A percentile compares a stretch with the other conserved stretches of the same genome.
phyloP scores from a whole-genome alignment of 2,888 invertebrate species.

The Drosophila greeni region DNA sequence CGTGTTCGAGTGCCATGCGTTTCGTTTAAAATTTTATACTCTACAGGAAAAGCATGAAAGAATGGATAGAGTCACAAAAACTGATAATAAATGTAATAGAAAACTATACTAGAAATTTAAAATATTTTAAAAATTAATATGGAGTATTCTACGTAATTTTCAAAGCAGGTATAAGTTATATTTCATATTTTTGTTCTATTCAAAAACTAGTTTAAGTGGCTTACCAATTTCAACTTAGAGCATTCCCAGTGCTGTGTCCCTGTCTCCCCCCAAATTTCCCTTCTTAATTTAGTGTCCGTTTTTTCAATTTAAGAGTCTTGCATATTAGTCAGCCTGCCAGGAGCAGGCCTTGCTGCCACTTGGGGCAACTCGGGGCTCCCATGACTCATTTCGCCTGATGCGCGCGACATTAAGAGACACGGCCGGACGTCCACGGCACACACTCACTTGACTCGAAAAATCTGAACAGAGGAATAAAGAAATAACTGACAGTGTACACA shows the following conservation, averaged over 20 bases:
- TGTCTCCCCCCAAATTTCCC: slow-evolving; percentile 3
- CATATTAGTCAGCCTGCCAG: slow-evolving; percentile 49
- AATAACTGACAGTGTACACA: slow-evolving; percentile 58
- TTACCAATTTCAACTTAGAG: not conserved
- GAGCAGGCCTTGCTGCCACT: slow-evolving; percentile 15
- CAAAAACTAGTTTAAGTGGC: too few relatives aligned
- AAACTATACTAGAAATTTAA: not conserved
- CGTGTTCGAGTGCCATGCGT: slow-evolving; percentile 54
- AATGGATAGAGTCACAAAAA: too few relatives aligned
- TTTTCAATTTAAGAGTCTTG: slow-evolving; percentile 37
- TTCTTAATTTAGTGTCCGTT: slow-evolving; percentile 41
- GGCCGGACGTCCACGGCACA: slow-evolving; percentile 10
- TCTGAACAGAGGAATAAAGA: slow-evolving; percentile 53
- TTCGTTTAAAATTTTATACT: slow-evolving; percentile 34
- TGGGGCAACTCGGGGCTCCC: slow-evolving; percentile 37
- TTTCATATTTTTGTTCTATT: too few relatives aligned
- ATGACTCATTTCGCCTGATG: slow-evolving; percentile 48
- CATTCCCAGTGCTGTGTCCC: not conserved
- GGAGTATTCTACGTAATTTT: too few relatives aligned
- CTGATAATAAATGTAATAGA: not conserved
- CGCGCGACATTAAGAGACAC: slow-evolving; percentile 47
- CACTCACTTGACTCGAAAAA: slow-evolving; percentile 49
- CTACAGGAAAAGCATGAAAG: slow-evolving; percentile 17
- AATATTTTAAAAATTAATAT: not conserved
- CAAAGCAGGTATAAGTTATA: too few relatives aligned